Evolutionary conservation across 2,797 vertebrate species (phyloP).

Genomic region (Microhierax caerulescens): DNA sequence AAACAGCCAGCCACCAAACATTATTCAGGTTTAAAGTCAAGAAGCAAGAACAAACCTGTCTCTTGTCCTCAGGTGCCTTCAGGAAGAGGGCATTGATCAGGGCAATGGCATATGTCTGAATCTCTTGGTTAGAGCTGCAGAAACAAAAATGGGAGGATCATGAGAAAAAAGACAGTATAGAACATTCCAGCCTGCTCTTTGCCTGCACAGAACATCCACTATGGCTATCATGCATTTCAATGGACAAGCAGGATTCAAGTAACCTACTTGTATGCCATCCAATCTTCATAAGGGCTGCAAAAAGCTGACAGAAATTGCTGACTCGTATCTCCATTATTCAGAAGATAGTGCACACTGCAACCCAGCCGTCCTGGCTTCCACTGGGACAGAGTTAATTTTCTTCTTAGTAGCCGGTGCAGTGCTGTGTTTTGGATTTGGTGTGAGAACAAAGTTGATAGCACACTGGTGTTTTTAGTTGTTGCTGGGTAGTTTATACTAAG

Average conservation of each 20-base stretch:
- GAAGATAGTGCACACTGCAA: not conserved
- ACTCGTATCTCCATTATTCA: not conserved
- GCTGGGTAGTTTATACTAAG: too few relatives aligned
- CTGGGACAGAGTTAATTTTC: too few relatives aligned
- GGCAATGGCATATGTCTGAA: constrained; percentile 97
- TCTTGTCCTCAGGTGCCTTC: constrained; percentile 95
- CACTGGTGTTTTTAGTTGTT: too few relatives aligned
- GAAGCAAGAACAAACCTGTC: constrained; percentile 85
- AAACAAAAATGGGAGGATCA: not conserved
- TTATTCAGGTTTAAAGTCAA: constrained; percentile 28
- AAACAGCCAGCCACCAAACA: not conserved
- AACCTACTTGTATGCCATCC: not conserved
- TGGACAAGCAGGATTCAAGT: not conserved
- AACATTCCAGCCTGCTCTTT: not conserved
- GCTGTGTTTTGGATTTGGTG: too few relatives aligned
- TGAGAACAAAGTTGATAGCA: too few relatives aligned
- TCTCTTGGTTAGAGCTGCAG: constrained; percentile 97
- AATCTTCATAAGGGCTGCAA: not conserved
- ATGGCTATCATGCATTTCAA: not conserved
- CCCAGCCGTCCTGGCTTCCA: not conserved
- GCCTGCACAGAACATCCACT: not conserved
- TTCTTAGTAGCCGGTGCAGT: too few relatives aligned
- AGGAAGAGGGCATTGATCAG: constrained; percentile 98
- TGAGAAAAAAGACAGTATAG: not conserved
- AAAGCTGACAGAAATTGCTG: not conserved